A percentile compares a stretch with the other conserved stretches of the same genome.
Evolutionary conservation across 92 coral and sea anemone genomes (phyloP).

Genomic region (Parazoanthus darwini): DNA sequence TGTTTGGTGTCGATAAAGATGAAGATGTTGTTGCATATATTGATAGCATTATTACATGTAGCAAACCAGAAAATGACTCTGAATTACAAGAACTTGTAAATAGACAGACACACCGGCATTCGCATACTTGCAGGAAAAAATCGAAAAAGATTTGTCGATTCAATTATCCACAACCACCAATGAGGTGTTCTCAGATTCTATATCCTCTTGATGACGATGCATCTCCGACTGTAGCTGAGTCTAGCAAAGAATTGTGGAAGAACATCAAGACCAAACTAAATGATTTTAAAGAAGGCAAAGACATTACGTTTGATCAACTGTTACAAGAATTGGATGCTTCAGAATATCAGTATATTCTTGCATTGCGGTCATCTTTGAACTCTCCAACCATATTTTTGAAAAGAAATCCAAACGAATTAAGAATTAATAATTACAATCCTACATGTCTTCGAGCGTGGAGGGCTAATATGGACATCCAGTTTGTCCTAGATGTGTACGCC

Average conservation of each 20-base stretch:
- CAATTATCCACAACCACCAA: conserved; percentile 42
- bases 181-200: conserved; percentile 48
- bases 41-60: conserved; percentile 32
- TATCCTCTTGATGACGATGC: conserved; percentile 48
- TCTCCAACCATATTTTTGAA: conserved; percentile 47
- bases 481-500: too few species aligned
- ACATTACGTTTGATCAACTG: conserved; percentile 21
- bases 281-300: conserved; percentile 36
- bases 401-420: conserved; percentile 36
- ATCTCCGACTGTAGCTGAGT: conserved; percentile 17
- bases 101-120: conserved; percentile 43
- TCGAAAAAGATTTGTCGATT: conserved; percentile 33
- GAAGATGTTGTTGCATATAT: conserved; percentile 37
- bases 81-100: conserved; percentile 36
- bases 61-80: conserved; percentile 30
- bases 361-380: conserved; percentile 39
- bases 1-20: conserved; percentile 39
- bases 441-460: conserved; percentile 44
- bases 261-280: conserved; percentile 44
- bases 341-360: conserved; percentile 25
- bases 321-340: conserved; percentile 10
- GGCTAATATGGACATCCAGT: neutral
- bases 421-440: neutral
- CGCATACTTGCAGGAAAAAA: conserved; percentile 37
- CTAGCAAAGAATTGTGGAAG: conserved; percentile 34